These are phyloP conservation scores for Heterodera filipjevi DNA, from an alignment of 2,888 invertebrate genomes.

Conservation along the genomic window DNA sequence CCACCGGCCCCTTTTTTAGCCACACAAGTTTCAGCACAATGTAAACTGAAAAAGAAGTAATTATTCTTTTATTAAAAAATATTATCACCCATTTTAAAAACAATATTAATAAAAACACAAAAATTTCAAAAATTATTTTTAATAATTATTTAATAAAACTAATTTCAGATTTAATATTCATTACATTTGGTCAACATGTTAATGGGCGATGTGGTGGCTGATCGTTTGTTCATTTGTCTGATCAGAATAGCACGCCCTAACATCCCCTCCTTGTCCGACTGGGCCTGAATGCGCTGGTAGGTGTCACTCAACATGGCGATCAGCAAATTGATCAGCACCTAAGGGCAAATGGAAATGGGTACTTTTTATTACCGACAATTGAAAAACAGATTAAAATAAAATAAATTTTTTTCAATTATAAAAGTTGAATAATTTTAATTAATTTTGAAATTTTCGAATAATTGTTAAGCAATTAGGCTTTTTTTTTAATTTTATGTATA, in stretches of 20 bases:
- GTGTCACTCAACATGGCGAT: constrained; percentile 99
- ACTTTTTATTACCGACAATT: no score
- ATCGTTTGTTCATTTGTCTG: constrained; percentile 94
- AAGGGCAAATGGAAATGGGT: background rate
- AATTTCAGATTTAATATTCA: background rate
- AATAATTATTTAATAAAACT: no score
- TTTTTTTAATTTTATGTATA: no score
- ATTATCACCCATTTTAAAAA: background rate
- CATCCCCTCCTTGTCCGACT: constrained; percentile 99
- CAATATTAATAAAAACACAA: no score
- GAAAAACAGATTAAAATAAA: no score
- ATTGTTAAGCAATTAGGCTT: no score
- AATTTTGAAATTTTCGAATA: no score
- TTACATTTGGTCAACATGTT: constrained; percentile 73
- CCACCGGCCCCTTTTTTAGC: constrained; percentile 52
- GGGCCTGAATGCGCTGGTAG: constrained; percentile 89
- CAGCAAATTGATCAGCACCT: constrained; percentile 92
- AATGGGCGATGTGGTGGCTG: constrained; percentile 93
- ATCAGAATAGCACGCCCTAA: constrained; percentile 97
- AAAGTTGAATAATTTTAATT: no score
- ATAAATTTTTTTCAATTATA: no score
- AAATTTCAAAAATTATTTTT: no score
- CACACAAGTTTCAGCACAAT: constrained; percentile 63
- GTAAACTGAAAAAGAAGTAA: constrained; percentile 44
- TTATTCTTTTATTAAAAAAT: no score